A percentile compares a stretch with the other conserved stretches of the same genome.
These are phyloP conservation scores for Abrostola triplasia DNA, from an alignment of 2,888 invertebrate genomes.

Conservation along the genomic window DNA sequence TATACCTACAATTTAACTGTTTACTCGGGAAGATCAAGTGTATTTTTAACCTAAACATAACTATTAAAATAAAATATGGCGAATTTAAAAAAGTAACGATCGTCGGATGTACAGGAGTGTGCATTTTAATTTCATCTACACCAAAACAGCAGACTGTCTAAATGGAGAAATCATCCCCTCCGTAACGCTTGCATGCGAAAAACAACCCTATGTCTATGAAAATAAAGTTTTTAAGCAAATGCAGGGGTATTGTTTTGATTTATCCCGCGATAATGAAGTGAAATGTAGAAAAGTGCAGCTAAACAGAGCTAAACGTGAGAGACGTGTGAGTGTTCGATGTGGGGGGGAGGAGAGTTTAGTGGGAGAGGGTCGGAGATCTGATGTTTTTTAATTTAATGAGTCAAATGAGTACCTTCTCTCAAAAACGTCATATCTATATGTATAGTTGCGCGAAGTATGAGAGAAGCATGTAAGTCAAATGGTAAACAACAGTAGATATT, in stretches of 20 bases:
- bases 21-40: no score
- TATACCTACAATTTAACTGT: no score
- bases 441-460: no score
- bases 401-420: no score
- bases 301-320: constrained; percentile 25
- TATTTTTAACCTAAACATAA: no score
- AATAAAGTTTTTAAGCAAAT: constrained; percentile 29
- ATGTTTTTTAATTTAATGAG: not conserved
- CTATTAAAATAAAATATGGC: no score
- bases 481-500: no score
- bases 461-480: no score
- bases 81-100: constrained; percentile 16
- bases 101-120: constrained; percentile 56
- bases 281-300: constrained; percentile 53
- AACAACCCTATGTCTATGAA: fast-evolving
- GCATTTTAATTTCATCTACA: constrained; percentile 74
- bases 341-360: constrained; percentile 24
- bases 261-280: constrained; percentile 60
- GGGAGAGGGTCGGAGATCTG: constrained; percentile 12
- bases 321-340: not conserved
- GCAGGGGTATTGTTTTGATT: constrained; percentile 52
- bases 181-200: constrained; percentile 13
- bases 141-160: constrained; percentile 64
- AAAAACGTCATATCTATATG: no score
- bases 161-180: constrained; percentile 74